These are phyloP conservation scores for Tipula confusa DNA, from an alignment of 2,888 invertebrate genomes.

Conservation along the genomic window DNA sequence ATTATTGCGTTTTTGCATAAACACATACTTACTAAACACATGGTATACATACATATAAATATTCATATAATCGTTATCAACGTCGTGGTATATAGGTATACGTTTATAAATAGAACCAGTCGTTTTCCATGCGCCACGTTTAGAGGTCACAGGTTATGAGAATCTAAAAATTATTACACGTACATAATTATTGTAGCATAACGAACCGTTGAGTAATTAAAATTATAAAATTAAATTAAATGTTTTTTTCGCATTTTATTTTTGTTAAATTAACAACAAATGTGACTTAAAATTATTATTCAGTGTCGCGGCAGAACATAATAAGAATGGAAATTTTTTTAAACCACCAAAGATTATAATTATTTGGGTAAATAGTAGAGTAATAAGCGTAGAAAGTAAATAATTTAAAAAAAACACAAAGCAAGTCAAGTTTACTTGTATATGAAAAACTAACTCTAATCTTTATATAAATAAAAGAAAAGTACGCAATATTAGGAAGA, in stretches of 20 bases:
- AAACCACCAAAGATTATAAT: neutral
- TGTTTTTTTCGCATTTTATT: neutral
- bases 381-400: neutral
- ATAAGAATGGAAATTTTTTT: neutral
- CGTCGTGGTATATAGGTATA: neutral
- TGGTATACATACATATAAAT: neutral
- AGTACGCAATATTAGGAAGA: neutral
- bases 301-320: neutral
- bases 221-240: neutral
- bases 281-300: neutral
- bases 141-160: constrained; percentile 3
- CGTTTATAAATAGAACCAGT: neutral
- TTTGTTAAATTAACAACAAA: neutral
- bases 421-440: neutral
- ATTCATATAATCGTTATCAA: too few relatives aligned
- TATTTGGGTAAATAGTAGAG: neutral
- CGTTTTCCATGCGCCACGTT: neutral
- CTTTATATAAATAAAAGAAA: neutral
- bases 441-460: neutral
- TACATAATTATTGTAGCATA: constrained; percentile 14
- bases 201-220: neutral
- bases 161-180: neutral
- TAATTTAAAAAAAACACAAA: neutral
- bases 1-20: neutral
- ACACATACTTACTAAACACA: neutral